A percentile compares a stretch with the other conserved stretches of the same genome.
These are phyloP conservation scores for Ctena decussata DNA, from an alignment of 2,888 invertebrate species.

Conservation along the genomic window DNA sequence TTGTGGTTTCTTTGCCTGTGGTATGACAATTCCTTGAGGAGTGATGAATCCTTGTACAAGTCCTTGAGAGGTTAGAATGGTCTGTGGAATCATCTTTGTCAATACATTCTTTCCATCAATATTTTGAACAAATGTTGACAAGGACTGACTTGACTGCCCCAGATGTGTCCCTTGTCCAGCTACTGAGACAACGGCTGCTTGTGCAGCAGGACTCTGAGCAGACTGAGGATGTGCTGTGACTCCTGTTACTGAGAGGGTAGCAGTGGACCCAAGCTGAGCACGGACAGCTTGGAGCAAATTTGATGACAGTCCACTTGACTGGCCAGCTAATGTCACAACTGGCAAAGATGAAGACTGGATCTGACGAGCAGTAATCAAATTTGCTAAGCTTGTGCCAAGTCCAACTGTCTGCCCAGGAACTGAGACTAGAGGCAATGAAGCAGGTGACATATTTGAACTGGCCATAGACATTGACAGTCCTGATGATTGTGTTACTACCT, in stretches of 20 bases:
- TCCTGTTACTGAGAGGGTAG: not conserved
- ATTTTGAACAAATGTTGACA: constrained; percentile 24
- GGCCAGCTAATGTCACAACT: not conserved
- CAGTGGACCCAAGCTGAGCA: not conserved
- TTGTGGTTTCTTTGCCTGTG: constrained; percentile 27
- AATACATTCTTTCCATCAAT: constrained; percentile 68
- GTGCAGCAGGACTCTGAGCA: not conserved
- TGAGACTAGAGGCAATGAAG: not conserved
- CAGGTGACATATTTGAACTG: constrained; percentile 20
- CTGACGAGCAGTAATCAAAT: not conserved
- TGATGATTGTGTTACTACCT: constrained; percentile 65
- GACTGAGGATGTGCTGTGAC: not conserved
- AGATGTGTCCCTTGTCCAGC: not conserved
- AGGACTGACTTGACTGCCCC: not conserved
- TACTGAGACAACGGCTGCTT: not conserved
- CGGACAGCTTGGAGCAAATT: not conserved
- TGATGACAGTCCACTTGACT: too few relatives aligned
- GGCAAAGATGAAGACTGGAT: not conserved
- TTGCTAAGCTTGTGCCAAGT: not conserved
- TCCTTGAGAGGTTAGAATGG: constrained; percentile 65
- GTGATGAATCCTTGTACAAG: constrained; percentile 73
- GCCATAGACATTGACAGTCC: constrained; percentile 46
- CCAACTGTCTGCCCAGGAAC: not conserved
- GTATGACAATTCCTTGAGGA: constrained; percentile 73
- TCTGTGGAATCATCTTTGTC: constrained; percentile 70